phyloP scores from a whole-genome alignment of 2,113 vertebrate genomes.

The Protobothrops flavoviridis region DNA sequence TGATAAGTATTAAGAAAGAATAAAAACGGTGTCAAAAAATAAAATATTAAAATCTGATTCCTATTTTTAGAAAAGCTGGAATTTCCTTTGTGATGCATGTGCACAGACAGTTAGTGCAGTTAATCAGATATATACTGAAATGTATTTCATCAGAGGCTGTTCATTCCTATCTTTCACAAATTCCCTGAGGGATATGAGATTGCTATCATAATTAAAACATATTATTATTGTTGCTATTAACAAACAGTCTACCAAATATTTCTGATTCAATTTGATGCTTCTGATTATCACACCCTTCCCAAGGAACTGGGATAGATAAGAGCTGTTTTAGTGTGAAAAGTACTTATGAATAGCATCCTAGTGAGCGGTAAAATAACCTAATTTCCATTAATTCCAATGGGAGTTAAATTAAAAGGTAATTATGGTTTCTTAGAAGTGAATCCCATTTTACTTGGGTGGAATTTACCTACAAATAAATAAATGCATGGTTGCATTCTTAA shows the following conservation, averaged over 20 bases:
- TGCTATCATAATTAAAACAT: slow-evolving; percentile 1
- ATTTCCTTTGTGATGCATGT: neutral
- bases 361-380: neutral
- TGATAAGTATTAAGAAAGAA: neutral
- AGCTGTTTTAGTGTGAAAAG: neutral
- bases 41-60: neutral
- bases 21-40: neutral
- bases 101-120: neutral
- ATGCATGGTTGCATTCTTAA: neutral
- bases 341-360: neutral
- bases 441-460: neutral
- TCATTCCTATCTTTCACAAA: neutral
- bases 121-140: neutral
- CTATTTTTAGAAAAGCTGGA: neutral
- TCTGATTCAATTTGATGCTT: neutral
- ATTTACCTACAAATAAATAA: neutral
- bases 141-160: neutral
- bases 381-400: neutral
- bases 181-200: neutral
- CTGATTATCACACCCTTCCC: neutral
- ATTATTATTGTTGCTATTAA: neutral
- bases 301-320: neutral
- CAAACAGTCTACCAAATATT: neutral
- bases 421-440: neutral
- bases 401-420: neutral